phyloP scores from a whole-genome alignment of 37 sponge, comb jelly and placozoan genomes.

The Diacarnus erythraeanus region DNA sequence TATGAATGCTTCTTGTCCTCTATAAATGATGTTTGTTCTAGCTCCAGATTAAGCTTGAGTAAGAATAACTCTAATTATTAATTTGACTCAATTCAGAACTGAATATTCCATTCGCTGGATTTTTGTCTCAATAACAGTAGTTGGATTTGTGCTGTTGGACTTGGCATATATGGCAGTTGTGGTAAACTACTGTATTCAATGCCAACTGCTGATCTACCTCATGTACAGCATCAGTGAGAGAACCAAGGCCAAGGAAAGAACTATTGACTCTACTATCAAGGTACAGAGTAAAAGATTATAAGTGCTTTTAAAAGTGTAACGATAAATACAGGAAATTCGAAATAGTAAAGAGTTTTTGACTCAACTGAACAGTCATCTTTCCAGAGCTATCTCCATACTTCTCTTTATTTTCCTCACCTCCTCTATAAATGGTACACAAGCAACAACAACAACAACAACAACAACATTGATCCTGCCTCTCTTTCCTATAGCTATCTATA shows the following conservation, averaged over 20 bases:
- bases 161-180: slow-evolving; percentile 71
- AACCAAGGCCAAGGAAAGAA: slow-evolving; percentile 44
- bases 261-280: slow-evolving; percentile 54
- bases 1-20: no score
- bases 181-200: slow-evolving; percentile 81
- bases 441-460: neutral
- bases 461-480: no score
- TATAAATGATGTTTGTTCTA: no score
- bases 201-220: slow-evolving; percentile 80
- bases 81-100: neutral
- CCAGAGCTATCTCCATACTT: slow-evolving; percentile 31
- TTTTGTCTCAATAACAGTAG: slow-evolving; percentile 28
- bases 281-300: no score
- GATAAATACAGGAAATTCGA: slow-evolving; percentile 13
- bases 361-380: slow-evolving; percentile 44
- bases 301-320: no score
- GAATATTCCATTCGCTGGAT: slow-evolving; percentile 23
- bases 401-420: slow-evolving; percentile 41
- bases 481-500: slow-evolving; percentile 9
- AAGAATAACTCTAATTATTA: no score
- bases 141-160: slow-evolving; percentile 72
- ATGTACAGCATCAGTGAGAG: slow-evolving; percentile 50
- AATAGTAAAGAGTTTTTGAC: slow-evolving; percentile 28
- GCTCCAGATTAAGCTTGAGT: no score
- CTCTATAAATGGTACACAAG: slow-evolving; percentile 8